Evolutionary conservation across 1,140 invertebrate genomes (phyloP).

Genomic region (Protaetia brevitarsis): DNA sequence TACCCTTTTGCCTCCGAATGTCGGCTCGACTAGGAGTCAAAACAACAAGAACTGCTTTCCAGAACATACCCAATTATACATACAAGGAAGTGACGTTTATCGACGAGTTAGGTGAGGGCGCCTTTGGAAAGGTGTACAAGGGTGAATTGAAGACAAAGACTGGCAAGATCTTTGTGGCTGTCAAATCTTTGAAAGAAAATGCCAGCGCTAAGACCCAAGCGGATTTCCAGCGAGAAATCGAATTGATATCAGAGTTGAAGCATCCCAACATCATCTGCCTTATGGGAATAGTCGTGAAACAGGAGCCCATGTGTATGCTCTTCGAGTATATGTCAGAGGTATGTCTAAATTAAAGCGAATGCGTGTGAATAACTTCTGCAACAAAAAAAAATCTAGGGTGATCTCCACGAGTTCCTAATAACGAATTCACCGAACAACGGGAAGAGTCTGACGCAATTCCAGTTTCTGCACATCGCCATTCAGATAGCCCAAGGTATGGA

Average conservation of each 20-base stretch:
- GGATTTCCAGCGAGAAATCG: slow-evolving; percentile 88
- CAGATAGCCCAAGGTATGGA: slow-evolving; percentile 97
- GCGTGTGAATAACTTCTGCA: not conserved
- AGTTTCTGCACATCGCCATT: slow-evolving; percentile 80
- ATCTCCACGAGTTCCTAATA: slow-evolving; percentile 92
- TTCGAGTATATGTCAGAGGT: slow-evolving; percentile 90
- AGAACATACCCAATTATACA: slow-evolving; percentile 68
- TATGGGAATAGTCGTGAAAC: slow-evolving; percentile 85
- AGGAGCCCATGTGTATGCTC: slow-evolving; percentile 92
- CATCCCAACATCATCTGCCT: slow-evolving; percentile 96
- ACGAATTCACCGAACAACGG: slow-evolving; percentile 81
- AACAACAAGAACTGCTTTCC: slow-evolving; percentile 45
- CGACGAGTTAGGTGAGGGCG: slow-evolving; percentile 92
- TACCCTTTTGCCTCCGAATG: slow-evolving; percentile 60
- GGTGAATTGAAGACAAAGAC: slow-evolving; percentile 75
- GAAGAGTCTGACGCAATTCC: slow-evolving; percentile 70
- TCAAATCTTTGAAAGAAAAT: slow-evolving; percentile 93
- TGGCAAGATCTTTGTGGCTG: slow-evolving; percentile 77
- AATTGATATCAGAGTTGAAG: slow-evolving; percentile 87
- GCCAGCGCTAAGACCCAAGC: slow-evolving; percentile 86
- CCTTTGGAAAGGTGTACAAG: slow-evolving; percentile 93
- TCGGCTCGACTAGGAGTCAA: slow-evolving; percentile 32
- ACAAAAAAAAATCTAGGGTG: too few relatives aligned
- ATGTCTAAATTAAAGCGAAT: not conserved
- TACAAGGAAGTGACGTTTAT: slow-evolving; percentile 82